Evolutionary conservation across 2,113 vertebrate genomes (phyloP), one percentile per base, ranked within the genome.

Genomic region (Dipodomys spectabilis): DNA sequence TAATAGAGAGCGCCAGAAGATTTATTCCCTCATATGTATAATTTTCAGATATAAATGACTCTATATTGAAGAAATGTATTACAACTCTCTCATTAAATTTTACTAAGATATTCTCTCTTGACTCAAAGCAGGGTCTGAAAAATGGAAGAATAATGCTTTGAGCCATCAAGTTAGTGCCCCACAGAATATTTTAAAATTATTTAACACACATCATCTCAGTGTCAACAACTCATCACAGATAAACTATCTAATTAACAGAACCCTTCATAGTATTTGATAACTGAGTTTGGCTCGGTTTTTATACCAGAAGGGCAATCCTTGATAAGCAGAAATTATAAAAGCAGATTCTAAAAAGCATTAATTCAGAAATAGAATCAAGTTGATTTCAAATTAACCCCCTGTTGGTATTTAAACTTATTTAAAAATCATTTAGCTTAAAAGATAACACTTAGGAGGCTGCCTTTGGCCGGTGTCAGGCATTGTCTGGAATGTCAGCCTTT

Each of bases 181-280:
- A 95, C 97, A 93, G 98, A 98, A 98, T 98, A 98, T 98, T 98
- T 98, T 98, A 98, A 98, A 98, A 98, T 98, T 98, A 98, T 98
- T 98, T 98, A 98, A 98, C 98, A 98, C 98, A 98, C 98, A 98
- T 98, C 98, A 98, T 98, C 98, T 98, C 97, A 97, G 95, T 98
- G 98, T 98, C 98, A 98, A 98, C 98, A 98, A 98, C 98, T 98
- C 98, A 98, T 98, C 98, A 98, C 94, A 97, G 98, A 98, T 98
- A 98, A 97, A 98, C 98, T 98, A 98, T 98, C 98, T 98, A 98
- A 98, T 98, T 98, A 98, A 98, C 98, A 98, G 98, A 98, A 98
- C 97, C 98, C 98, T 98, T 98, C 98, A 98, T 98, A 98, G 97
- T 98, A 98, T 98, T 98, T 98, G 97, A 98, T 98, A 98, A 98